These are phyloP conservation scores for Diglossa cyanea DNA, from an alignment of 2,797 vertebrate genomes.

Conservation along the genomic window DNA sequence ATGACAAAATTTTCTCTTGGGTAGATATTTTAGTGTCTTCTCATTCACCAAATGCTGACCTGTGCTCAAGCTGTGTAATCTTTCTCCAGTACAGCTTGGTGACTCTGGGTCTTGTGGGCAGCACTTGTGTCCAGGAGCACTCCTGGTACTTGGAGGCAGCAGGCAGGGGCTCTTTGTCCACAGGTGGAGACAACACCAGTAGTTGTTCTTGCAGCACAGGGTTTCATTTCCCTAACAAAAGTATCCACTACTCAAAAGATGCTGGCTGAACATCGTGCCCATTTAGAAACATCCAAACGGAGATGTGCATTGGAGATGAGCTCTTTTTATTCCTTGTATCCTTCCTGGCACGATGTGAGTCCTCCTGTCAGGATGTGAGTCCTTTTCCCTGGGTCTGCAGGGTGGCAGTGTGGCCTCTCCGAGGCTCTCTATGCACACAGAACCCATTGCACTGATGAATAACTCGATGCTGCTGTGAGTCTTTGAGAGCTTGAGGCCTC, in stretches of 20 bases:
- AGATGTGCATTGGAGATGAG: background rate
- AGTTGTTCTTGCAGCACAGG: background rate
- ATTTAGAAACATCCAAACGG: background rate
- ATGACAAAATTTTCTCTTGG: background rate
- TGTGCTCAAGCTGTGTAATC: background rate
- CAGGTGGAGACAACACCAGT: background rate
- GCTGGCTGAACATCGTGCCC: background rate
- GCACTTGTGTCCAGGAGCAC: background rate
- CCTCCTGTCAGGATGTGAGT: background rate
- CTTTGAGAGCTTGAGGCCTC: background rate
- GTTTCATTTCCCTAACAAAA: background rate
- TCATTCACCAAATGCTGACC: fast-evolving
- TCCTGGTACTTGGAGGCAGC: fast-evolving
- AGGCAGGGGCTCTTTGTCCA: background rate
- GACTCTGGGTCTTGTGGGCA: background rate
- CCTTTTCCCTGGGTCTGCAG: fast-evolving
- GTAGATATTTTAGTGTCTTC: background rate
- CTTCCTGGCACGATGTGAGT: fast-evolving
- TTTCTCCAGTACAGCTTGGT: background rate
- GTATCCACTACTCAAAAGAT: fast-evolving
- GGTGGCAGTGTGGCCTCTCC: background rate
- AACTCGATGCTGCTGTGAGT: background rate
- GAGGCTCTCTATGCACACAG: background rate
- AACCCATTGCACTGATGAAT: background rate
- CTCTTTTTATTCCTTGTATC: background rate